Base-by-base conservation (phyloP, 2,113 vertebrate species). In the Todiramphus chloris region DNA sequence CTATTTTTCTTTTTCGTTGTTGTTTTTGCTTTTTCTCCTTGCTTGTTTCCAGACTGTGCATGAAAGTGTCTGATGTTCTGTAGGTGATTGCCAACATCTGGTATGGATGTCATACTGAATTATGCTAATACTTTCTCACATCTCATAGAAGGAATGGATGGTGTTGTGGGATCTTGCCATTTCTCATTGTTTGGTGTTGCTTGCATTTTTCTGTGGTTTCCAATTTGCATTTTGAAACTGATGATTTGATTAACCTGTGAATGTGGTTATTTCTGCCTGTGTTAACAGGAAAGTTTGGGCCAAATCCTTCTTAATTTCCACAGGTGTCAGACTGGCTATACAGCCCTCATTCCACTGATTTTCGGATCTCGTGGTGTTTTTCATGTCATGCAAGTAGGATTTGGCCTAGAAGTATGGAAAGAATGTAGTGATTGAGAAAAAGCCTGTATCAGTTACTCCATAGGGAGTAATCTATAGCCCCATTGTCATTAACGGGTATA, bases 21-120 rank as follows among this genome's bases (percentile, higher is more conserved):
- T 7, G 6, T 21, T 87, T 84, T 68, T 53, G 28, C 35, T 68
- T 94, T 68, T 70, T 62, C 33, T 89, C 37, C 51, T 10, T 0
- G 0, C 48, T 77, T 9, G 1, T 92, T 89, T 87, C 35, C 41
- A 83, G 83, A 76, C 56, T 48, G 28, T 67, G 72, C 64, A 24
- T 69, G 80, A 58, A 81, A 33, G 18, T 44, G 25, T 77, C 96
- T 93, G 76, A 67, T 58, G 60, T 86, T 79, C 76, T 73, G 56
- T 86, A 95, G 89, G 92, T 97, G 93, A 96, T 97, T 98, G 96
- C 97, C 97, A 98, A 97, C 96, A 97, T 97, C 96, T 97, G 94
- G 64, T 94, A 82, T 58, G 93, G 96, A 91, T 97, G 93, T 93
- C 94, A 83, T 86, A 77, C 44, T 88, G 75, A 95, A 73, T 87